These are phyloP conservation scores for Mesopsocus fuscifrons DNA, from an alignment of 2,888 invertebrate genomes.

Conservation along the genomic window DNA sequence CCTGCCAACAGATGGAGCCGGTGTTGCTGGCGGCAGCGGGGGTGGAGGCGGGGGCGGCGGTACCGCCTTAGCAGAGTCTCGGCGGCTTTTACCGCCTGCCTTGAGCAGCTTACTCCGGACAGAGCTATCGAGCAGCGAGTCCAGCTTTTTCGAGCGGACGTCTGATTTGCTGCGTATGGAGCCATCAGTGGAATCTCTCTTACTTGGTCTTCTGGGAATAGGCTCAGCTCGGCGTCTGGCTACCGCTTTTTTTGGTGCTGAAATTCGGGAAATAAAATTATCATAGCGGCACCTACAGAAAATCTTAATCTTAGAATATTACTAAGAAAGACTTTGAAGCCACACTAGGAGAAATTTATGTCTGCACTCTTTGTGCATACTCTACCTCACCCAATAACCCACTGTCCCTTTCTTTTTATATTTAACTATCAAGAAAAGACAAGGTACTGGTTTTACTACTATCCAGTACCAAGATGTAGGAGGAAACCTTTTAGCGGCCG, in stretches of 20 bases:
- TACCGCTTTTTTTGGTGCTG: conserved; percentile 2
- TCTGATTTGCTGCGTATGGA: too few species aligned
- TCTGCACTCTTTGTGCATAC: too few species aligned
- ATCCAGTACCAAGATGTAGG: too few species aligned
- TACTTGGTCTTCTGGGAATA: not conserved
- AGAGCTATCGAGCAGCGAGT: not conserved
- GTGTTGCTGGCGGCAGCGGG: conserved; percentile 2
- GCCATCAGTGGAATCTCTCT: not conserved
- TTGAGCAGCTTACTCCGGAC: not conserved
- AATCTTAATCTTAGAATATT: too few species aligned
- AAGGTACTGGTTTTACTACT: too few species aligned
- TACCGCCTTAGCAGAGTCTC: not conserved
- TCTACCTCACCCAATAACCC: too few species aligned
- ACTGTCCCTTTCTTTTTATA: too few species aligned
- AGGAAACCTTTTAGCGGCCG: too few species aligned
- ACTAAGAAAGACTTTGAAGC: too few species aligned
- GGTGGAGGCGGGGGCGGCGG: not conserved
- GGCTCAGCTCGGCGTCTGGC: conserved; percentile 2
- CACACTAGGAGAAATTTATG: too few species aligned
- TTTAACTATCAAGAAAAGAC: too few species aligned
- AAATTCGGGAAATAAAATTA: not conserved
- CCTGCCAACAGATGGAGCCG: not conserved
- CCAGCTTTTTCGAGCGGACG: not conserved
- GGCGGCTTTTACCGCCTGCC: not conserved
- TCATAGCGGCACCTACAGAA: too few species aligned